Base-by-base conservation (phyloP, 2,113 vertebrate genomes). In the Pollachius pollachius region DNA sequence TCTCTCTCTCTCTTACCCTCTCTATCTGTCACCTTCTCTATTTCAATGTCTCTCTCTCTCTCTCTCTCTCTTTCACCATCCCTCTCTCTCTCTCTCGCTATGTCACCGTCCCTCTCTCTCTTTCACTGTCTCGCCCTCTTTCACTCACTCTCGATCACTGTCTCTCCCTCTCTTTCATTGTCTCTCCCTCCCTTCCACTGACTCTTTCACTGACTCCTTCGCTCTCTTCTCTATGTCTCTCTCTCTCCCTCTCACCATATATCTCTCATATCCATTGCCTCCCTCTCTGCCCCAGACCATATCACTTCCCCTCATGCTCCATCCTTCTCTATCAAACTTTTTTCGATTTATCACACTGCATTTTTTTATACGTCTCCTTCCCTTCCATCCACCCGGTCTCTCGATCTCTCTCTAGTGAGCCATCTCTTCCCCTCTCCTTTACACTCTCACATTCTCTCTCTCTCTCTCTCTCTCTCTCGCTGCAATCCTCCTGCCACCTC, bases 401-500 rank as follows among this genome's bases (percentile, higher is more conserved):
- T 57, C 17, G 15, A 5, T 57, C 54, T 57, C 52, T 56, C 54
- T 16, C 54, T 57, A 16, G 54, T n/a, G 15, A 57, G 30, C 30
- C 30, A 30, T 30, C 30, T 30, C 30, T 30, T 48, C 41, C 41
- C 41, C 12, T 48, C 30, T 48, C 41, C 41, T 11, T 48, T 48
- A 9, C 12, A 48, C 12, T 30, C 30, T 9, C 7, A 11, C 41
- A 48, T 1, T n/a, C 62, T 59, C 72, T 69, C 15, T 16, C 15
- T 48, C 41, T 9, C 41, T 13, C 41, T 48, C 41, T 48, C 41
- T 30, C 41, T 9, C 62, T 59, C 72, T 69, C 37, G 48, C 67
- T 4, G 62, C 76, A 83, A 82, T 59, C 73, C 68, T 71, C 62
- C 75, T 76, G 15, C 54, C 54, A 57, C 15, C 15, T 16, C 15